Conservation (phyloP, 2,888 invertebrate genomes). For the Andrena trimmerana region DNA sequence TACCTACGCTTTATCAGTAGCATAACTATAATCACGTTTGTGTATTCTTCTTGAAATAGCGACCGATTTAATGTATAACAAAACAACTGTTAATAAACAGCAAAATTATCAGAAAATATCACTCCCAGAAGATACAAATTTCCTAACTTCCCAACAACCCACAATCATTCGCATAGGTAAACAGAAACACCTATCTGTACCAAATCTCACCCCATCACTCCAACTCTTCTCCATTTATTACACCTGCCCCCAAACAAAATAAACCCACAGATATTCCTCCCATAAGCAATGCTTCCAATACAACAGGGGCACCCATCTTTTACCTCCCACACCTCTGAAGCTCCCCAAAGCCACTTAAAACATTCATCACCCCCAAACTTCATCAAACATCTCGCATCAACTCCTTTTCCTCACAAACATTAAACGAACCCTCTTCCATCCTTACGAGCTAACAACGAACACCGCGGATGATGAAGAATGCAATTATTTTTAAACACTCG, state of each 20-base stretch:
- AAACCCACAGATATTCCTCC: background rate
- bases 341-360: background rate
- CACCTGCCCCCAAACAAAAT: too few species aligned
- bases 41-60: too few species aligned
- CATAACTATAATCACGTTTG: too few species aligned
- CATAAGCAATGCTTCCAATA: background rate
- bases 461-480: background rate
- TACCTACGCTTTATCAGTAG: too few species aligned
- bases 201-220: too few species aligned
- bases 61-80: too few species aligned
- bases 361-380: background rate
- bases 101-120: background rate
- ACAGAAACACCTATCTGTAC: too few species aligned
- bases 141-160: background rate
- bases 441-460: too few species aligned
- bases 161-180: background rate
- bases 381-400: background rate
- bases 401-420: background rate
- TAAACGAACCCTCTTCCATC: too few species aligned
- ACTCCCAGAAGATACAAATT: background rate
- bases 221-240: too few species aligned
- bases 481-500: constrained; percentile 11
- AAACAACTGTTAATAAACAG: too few species aligned
- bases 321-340: background rate
- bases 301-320: background rate